Conservation (phyloP, 23 tunicate genomes). For the Corella eumyota region DNA sequence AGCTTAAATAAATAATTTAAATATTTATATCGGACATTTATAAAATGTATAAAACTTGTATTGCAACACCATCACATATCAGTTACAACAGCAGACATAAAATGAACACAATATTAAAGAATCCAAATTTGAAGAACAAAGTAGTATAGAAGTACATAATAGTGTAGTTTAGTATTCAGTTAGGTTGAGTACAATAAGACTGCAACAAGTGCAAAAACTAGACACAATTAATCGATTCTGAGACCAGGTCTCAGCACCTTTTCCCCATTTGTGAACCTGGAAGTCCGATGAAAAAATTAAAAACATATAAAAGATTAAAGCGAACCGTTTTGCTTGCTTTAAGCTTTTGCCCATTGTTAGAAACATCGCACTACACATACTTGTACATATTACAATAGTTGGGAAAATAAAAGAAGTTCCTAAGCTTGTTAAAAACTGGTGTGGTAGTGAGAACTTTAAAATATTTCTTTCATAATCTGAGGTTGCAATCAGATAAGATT, state of each 20-base stretch:
- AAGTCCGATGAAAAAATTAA: slow-evolving; percentile 4
- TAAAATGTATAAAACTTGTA: too few relatives aligned
- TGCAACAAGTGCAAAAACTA: slow-evolving; percentile 7
- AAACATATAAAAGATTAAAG: slow-evolving; percentile 2
- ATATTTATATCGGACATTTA: too few relatives aligned
- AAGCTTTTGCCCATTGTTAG: not conserved
- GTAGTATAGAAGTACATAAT: too few relatives aligned
- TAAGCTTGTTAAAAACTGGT: not conserved
- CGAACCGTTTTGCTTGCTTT: slow-evolving; percentile 1
- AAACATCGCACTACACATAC: slow-evolving; percentile 1
- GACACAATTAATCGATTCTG: slow-evolving; percentile 6
- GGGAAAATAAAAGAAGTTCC: not conserved
- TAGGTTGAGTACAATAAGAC: slow-evolving; percentile 2
- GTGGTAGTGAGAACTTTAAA: not conserved
- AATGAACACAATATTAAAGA: too few relatives aligned
- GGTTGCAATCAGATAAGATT: not conserved
- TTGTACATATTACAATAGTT: slow-evolving; percentile 3
- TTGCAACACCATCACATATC: too few relatives aligned
- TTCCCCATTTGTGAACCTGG: not conserved
- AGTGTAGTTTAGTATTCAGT: too few relatives aligned
- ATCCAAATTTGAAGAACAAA: too few relatives aligned
- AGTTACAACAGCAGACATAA: too few relatives aligned
- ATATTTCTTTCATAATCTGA: slow-evolving; percentile 8
- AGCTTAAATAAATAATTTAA: too few relatives aligned
- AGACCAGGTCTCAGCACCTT: not conserved